Conservation (phyloP, 2,797 vertebrate genomes). For the Halcyon chelicuti region DNA sequence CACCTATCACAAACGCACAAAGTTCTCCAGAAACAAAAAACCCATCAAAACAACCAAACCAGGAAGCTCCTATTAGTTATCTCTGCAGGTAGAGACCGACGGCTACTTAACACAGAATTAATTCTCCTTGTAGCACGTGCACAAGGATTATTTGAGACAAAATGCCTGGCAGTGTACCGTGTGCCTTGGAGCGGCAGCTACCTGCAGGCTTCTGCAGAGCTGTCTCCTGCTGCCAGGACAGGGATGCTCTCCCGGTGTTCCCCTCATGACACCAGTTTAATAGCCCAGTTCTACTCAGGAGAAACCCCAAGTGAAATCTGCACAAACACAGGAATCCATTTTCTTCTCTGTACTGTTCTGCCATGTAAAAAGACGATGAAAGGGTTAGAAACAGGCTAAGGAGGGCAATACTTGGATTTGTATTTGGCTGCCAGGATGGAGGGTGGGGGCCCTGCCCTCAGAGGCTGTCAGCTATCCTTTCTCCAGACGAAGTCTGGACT, state of each 20-base stretch:
- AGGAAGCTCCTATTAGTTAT: not conserved
- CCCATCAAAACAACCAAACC: not conserved
- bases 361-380: not conserved
- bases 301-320: not conserved
- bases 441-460: not conserved
- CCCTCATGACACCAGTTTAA: not conserved
- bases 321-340: not conserved
- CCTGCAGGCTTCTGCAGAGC: not conserved
- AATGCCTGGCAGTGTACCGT: not conserved
- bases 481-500: not conserved
- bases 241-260: fast-evolving
- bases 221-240: not conserved
- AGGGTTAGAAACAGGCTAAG: not conserved
- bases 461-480: not conserved
- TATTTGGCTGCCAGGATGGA: not conserved
- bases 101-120: not conserved
- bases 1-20: not conserved
- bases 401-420: not conserved
- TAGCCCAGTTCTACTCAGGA: not conserved
- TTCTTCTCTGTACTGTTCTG: not conserved
- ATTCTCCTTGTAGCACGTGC: not conserved
- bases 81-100: not conserved
- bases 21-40: not conserved
- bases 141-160: not conserved
- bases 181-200: not conserved